Percentiles rank a stretch among this genome's conserved stretches.
These are phyloP conservation scores for Rhombomys opimus DNA, from an alignment of 2,113 vertebrate species.

Conservation along the genomic window DNA sequence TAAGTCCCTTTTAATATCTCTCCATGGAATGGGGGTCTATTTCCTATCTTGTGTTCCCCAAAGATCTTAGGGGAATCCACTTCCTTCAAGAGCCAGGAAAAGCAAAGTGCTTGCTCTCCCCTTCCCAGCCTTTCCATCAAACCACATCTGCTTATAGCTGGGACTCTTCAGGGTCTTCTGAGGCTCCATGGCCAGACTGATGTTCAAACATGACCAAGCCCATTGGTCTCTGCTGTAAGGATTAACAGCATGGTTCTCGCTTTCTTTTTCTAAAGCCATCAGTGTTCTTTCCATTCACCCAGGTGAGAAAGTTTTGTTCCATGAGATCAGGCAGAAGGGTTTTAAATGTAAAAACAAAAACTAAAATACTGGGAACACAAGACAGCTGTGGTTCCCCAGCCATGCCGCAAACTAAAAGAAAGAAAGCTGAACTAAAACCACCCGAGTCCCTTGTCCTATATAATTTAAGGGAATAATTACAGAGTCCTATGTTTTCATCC, in stretches of 20 bases:
- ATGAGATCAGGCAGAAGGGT: not conserved
- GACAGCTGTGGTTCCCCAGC: not conserved
- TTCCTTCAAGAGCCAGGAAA: not conserved
- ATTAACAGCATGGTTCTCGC: not conserved
- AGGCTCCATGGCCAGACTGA: rapidly evolving
- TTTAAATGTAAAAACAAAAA: not conserved
- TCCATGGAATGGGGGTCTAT: not conserved
- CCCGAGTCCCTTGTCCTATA: not conserved
- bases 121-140: not conserved
- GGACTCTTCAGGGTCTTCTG: not conserved
- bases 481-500: conserved; percentile 52
- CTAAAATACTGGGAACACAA: not conserved
- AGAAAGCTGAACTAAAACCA: not conserved
- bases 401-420: not conserved
- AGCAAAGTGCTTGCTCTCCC: not conserved
- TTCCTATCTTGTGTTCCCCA: not conserved
- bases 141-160: not conserved
- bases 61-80: not conserved
- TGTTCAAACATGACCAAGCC: not conserved
- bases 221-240: not conserved
- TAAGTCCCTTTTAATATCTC: not conserved
- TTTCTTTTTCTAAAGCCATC: not conserved
- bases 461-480: conserved; percentile 60
- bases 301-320: not conserved
- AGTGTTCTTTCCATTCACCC: not conserved